These are phyloP conservation scores for Cassiopea andromeda DNA, from an alignment of 30 jellyfish, hydroid and myxozoan genomes.

Conservation along the genomic window DNA sequence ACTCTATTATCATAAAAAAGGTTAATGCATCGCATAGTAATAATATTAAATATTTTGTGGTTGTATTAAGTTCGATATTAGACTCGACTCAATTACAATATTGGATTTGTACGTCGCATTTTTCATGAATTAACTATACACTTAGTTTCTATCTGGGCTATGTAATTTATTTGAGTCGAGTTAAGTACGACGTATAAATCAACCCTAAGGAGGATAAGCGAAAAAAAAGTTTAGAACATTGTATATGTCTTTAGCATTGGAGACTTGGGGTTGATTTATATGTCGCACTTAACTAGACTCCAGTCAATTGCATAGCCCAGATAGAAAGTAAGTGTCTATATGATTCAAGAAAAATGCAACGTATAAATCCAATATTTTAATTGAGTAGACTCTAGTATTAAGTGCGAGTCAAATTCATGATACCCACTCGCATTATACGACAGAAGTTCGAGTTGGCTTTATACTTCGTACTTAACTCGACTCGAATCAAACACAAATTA, in stretches of 20 bases:
- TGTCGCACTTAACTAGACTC: slow-evolving; percentile 12
- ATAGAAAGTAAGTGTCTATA: neutral
- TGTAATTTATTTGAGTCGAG: no score
- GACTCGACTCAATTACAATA: no score
- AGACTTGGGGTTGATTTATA: neutral
- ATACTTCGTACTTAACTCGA: neutral
- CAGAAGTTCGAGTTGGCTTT: slow-evolving; percentile 8
- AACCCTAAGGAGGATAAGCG: neutral
- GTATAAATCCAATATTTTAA: slow-evolving; percentile 6
- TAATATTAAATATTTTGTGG: neutral
- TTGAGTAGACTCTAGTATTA: neutral
- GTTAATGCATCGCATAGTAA: neutral
- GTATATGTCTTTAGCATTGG: neutral
- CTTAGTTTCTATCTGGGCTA: no score
- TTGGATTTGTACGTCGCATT: no score
- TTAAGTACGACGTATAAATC: no score
- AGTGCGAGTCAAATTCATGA: neutral
- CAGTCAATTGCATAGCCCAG: neutral
- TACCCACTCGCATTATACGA: slow-evolving; percentile 8
- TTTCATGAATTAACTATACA: no score
- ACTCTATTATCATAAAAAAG: neutral
- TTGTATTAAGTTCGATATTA: no score
- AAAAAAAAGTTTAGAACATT: no score
- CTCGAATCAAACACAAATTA: slow-evolving; percentile 1
- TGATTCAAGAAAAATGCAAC: slow-evolving; percentile 3